Base-by-base conservation (phyloP, 2,888 invertebrate species). In the Agelastica alni region DNA sequence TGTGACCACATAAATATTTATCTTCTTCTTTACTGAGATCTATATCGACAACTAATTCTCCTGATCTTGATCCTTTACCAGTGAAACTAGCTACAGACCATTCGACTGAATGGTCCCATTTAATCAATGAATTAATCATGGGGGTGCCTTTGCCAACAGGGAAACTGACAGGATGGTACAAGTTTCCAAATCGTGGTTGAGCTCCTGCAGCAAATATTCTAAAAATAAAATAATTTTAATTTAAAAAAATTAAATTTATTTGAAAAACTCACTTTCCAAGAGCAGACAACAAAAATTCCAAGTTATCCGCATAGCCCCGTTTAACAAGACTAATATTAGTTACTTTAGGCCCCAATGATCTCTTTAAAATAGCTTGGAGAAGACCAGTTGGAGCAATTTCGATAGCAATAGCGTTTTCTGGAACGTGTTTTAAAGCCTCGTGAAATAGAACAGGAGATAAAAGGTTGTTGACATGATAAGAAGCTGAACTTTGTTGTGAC, bases 301-400 rank as follows among this genome's bases (percentile, higher is more conserved):
- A 74, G 69, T 93, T 89, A 76, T 93, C 85, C n/a, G 83, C 76
- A 66, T 90, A 87, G 63, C 86, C 88, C 59, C 88, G 83, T 68
- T 95, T 96, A 78, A 95, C 88, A 34, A 97, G 83, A 57, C 94
- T 87, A 64, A 96, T 83, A 75, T 91, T 91, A 52, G 86, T 83
- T 54, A 87, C 86, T 2, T 87, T 87, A 46, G 85, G 71, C 1
- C 86, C 83, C 1, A 94, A 79, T 5, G 93, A 89, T 64, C 97
- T 84, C 73, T 92, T 91, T 18, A 99, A 81, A 71, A 99, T 91
- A 13, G 97, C 93, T 79, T 96, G 96, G 62, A 99, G 83, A 61
- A 98, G 83, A 69, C 92, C 91, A 76, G 96, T 96, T 10, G 98
- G 97, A 7, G 97, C 96, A 68, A 98, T 82, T 79, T 99, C 98